Evolutionary conservation across 2,797 vertebrate genomes (phyloP).

Genomic region (Siniperca undulata): DNA sequence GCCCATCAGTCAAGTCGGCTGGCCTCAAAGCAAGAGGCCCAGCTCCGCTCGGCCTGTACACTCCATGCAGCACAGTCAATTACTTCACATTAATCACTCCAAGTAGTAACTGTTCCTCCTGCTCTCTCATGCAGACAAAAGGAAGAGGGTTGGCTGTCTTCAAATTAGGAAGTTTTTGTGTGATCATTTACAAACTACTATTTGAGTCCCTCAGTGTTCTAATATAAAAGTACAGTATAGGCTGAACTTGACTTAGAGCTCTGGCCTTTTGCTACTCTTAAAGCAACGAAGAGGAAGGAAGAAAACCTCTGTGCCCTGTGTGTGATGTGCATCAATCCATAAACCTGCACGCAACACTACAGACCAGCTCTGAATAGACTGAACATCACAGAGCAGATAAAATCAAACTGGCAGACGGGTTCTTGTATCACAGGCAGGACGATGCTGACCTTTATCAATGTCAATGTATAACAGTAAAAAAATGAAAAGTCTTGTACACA

Average conservation of each 20-base stretch:
- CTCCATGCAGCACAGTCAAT: constrained; percentile 66
- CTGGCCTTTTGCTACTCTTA: constrained; percentile 7
- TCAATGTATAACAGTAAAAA: neutral
- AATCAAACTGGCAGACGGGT: constrained; percentile 28
- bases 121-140: constrained; percentile 59
- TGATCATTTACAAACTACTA: constrained; percentile 33
- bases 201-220: constrained; percentile 12
- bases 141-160: constrained; percentile 20
- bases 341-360: constrained; percentile 43
- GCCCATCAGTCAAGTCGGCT: constrained; percentile 69
- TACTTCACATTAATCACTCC: constrained; percentile 77
- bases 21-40: constrained; percentile 67
- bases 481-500: neutral
- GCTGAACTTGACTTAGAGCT: neutral
- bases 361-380: constrained; percentile 8
- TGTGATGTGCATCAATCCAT: constrained; percentile 40
- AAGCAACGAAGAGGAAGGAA: neutral
- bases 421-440: constrained; percentile 24
- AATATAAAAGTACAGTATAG: neutral
- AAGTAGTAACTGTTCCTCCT: constrained; percentile 61
- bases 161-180: constrained; percentile 45
- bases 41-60: constrained; percentile 39
- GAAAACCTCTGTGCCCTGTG: constrained; percentile 10
- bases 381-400: constrained; percentile 30
- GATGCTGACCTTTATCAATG: constrained; percentile 28